Evolutionary conservation across 2,797 vertebrate genomes (phyloP).

Genomic region (Aulostomus chinensis): DNA sequence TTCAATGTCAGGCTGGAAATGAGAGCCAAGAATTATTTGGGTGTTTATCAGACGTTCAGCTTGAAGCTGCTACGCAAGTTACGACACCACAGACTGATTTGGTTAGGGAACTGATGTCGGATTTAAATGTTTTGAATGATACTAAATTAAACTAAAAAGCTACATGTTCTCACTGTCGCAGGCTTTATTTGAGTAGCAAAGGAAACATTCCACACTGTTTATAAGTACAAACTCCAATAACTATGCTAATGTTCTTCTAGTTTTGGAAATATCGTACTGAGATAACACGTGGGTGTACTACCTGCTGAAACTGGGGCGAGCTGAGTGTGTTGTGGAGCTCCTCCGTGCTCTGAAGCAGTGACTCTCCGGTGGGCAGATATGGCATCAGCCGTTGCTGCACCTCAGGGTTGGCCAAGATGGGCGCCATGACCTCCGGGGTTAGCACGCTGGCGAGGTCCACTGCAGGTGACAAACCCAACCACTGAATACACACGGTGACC

Average conservation of each 20-base stretch:
- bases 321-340: conserved; percentile 94
- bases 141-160: no score
- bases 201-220: no score
- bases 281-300: conserved; percentile 37
- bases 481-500: no score
- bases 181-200: no score
- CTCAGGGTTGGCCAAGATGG: conserved; percentile 92
- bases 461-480: conserved; percentile 48
- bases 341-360: conserved; percentile 90
- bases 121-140: no score
- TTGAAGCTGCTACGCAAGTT: background rate
- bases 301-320: conserved; percentile 95
- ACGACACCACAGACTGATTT: no score
- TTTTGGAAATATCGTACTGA: no score
- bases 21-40: background rate
- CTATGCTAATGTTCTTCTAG: no score
- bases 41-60: background rate
- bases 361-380: conserved; percentile 93
- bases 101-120: no score
- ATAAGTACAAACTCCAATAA: no score
- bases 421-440: conserved; percentile 96
- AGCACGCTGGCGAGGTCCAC: conserved; percentile 94
- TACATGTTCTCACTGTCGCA: no score
- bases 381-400: conserved; percentile 93
- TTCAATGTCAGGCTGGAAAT: conserved; percentile 2